Percentiles rank a stretch among this genome's conserved stretches.
phyloP scores from a whole-genome alignment of 2,888 invertebrate species.

The Phania funesta region DNA sequence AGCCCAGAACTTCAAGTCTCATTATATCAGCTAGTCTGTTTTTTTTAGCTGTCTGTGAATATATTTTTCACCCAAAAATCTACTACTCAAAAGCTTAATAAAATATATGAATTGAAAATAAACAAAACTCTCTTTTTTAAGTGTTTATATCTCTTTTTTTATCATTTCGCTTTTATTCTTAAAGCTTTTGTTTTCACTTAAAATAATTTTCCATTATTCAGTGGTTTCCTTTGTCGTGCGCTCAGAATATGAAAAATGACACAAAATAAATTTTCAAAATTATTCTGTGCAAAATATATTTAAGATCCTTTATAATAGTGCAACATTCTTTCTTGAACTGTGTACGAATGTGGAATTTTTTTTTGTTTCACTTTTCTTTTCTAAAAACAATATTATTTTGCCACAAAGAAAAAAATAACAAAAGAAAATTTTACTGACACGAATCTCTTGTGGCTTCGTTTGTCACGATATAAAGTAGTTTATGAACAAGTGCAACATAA shows the following conservation, averaged over 20 bases:
- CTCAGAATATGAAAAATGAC: constrained; percentile 29
- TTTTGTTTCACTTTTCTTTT: neutral
- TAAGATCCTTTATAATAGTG: neutral
- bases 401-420: neutral
- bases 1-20: too few species aligned
- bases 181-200: constrained; percentile 4
- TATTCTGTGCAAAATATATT: neutral
- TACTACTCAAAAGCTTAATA: too few species aligned
- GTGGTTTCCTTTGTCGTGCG: neutral
- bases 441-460: constrained; percentile 46
- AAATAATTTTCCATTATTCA: too few species aligned
- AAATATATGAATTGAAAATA: too few species aligned
- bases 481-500: constrained; percentile 36
- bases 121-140: too few species aligned
- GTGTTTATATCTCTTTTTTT: too few species aligned
- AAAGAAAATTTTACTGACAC: constrained; percentile 32
- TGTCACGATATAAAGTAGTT: constrained; percentile 36
- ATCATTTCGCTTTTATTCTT: constrained; percentile 3
- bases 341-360: too few species aligned
- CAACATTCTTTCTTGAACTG: neutral
- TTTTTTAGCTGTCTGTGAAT: too few species aligned
- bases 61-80: too few species aligned
- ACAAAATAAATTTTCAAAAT: neutral
- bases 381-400: neutral
- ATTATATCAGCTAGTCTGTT: too few species aligned